Conservation (phyloP, 2,888 invertebrate species). For the Abrostola tripartita region DNA sequence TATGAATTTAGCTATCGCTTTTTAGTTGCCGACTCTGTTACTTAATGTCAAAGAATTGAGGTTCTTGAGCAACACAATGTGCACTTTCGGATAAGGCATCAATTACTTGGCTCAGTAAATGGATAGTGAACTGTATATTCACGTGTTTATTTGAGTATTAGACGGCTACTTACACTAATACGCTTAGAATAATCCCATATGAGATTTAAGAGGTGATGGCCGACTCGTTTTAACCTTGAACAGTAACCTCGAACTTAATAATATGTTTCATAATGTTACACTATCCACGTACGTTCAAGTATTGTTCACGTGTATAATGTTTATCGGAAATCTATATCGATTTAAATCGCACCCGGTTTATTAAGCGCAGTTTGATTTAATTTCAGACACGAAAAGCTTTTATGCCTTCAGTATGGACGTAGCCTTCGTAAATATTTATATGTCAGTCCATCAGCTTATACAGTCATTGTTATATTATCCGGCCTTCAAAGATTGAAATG, state of each 20-base stretch:
- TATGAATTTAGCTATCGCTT: background rate
- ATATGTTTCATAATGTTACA: conserved; percentile 10
- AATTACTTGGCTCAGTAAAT: no score
- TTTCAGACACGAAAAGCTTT: conserved; percentile 43
- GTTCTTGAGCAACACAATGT: no score
- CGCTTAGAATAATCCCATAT: no score
- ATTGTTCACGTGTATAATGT: conserved; percentile 33
- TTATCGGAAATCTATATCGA: conserved; percentile 29
- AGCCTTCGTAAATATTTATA: conserved; percentile 40
- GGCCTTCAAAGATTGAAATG: conserved; percentile 17
- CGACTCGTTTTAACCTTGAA: background rate
- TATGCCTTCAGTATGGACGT: conserved; percentile 31
- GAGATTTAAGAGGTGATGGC: conserved; percentile 8
- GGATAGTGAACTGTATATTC: no score
- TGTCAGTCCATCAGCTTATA: conserved; percentile 28
- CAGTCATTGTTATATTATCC: conserved; percentile 4
- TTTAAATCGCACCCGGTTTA: conserved; percentile 27
- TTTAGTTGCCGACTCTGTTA: background rate
- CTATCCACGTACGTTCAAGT: conserved; percentile 21
- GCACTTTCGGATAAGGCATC: no score
- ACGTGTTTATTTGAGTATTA: no score
- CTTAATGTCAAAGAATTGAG: background rate
- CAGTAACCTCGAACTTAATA: background rate
- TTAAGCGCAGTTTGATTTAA: conserved; percentile 29
- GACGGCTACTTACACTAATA: no score